phyloP scores from a whole-genome alignment of 2,888 invertebrate genomes.

The Fissipunctia ypsillon region DNA sequence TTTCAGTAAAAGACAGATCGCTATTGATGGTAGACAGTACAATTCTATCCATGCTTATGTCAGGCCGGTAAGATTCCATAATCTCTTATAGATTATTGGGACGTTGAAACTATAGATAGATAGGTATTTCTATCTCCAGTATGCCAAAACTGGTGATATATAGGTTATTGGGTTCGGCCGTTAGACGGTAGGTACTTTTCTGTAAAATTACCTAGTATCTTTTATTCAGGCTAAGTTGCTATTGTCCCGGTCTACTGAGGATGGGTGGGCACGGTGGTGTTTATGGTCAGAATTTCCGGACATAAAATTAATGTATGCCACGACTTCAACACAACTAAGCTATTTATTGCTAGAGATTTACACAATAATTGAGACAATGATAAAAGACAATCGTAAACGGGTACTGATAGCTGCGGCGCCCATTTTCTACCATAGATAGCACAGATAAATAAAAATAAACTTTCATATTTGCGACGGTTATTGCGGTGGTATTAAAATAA shows the following conservation, averaged over 20 bases:
- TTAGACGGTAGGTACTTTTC: too few relatives aligned
- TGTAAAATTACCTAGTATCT: too few relatives aligned
- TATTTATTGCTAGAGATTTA: not conserved
- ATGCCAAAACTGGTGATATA: too few relatives aligned
- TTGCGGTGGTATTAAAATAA: not conserved
- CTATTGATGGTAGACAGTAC: too few relatives aligned
- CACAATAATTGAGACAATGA: not conserved
- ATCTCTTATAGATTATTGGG: too few relatives aligned
- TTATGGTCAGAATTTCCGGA: not conserved
- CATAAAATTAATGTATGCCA: too few relatives aligned
- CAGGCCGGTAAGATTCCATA: too few relatives aligned
- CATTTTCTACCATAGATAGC: not conserved
- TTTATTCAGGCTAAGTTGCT: not conserved
- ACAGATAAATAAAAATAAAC: not conserved
- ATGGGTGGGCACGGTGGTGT: not conserved
- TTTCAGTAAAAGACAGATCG: too few relatives aligned
- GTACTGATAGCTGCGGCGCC: not conserved
- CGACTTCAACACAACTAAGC: not conserved
- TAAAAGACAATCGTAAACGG: not conserved
- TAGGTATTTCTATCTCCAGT: too few relatives aligned
- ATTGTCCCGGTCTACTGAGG: not conserved
- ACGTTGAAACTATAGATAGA: too few relatives aligned
- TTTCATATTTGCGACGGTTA: not conserved
- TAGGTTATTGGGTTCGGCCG: too few relatives aligned
- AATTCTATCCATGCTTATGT: too few relatives aligned